These are phyloP conservation scores for Cheilosia urbana DNA, from an alignment of 2,888 invertebrate species.

Conservation along the genomic window DNA sequence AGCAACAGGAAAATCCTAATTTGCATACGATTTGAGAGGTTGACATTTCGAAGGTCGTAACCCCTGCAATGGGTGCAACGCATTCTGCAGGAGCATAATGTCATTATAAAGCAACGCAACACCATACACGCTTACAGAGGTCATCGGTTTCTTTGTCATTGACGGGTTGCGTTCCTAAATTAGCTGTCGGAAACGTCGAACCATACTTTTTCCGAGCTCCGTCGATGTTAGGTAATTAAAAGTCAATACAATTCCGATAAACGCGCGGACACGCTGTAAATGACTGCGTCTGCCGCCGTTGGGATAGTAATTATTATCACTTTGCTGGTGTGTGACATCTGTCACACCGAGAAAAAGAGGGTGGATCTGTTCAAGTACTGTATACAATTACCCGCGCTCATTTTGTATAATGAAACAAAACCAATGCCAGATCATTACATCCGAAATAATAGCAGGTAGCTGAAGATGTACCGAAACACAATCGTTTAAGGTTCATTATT, in stretches of 20 bases:
- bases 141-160: constrained; percentile 13
- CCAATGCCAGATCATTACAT: neutral
- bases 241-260: constrained; percentile 32
- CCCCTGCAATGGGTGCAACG: too few species aligned
- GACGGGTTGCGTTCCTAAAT: constrained; percentile 28
- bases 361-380: neutral
- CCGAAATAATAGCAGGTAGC: constrained; percentile 17
- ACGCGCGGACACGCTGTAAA: constrained; percentile 11
- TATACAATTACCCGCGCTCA: neutral
- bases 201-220: neutral
- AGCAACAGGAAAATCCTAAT: too few species aligned
- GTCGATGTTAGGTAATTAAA: constrained; percentile 41
- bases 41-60: too few species aligned
- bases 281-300: constrained; percentile 20
- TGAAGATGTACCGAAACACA: neutral
- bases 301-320: neutral
- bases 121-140: neutral
- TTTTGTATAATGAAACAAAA: neutral
- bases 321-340: neutral
- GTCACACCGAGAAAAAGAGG: neutral
- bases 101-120: neutral
- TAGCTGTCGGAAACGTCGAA: neutral
- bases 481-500: neutral
- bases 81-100: neutral
- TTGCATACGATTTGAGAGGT: too few species aligned